Evolutionary conservation across 2,797 vertebrate species (phyloP).

Genomic region (Galaxias olidus): DNA sequence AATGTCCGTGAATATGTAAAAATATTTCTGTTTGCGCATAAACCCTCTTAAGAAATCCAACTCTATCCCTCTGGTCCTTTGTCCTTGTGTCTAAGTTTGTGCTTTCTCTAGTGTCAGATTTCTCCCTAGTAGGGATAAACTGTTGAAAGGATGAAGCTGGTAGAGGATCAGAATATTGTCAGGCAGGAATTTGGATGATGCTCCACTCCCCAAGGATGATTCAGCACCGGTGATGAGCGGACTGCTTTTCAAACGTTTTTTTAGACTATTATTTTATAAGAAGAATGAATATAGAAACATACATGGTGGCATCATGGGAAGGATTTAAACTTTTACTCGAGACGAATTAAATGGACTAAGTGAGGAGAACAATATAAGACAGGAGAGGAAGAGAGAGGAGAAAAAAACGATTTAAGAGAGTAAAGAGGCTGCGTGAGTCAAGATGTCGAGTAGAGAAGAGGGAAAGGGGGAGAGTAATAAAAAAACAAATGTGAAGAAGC

Average conservation of each 20-base stretch:
- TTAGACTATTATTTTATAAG: too few relatives aligned
- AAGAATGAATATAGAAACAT: too few relatives aligned
- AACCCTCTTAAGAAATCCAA: too few relatives aligned
- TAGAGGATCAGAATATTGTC: constrained; percentile 16
- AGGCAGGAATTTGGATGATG: constrained; percentile 1
- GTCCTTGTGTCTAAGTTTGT: constrained; percentile 1
- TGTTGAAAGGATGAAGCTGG: background rate
- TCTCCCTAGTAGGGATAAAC: constrained; percentile 1
- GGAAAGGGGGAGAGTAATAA: background rate
- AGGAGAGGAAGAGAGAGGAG: background rate
- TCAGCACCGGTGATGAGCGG: too few relatives aligned
- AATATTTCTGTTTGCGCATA: background rate
- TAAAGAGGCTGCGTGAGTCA: background rate
- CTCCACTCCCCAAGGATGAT: background rate
- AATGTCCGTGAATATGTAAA: background rate
- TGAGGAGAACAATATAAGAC: too few relatives aligned
- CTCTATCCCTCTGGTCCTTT: background rate
- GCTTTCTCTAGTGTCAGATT: constrained; percentile 1
- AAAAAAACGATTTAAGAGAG: background rate
- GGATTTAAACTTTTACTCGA: too few relatives aligned
- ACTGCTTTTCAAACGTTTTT: too few relatives aligned
- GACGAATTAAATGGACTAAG: too few relatives aligned
- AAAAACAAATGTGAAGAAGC: background rate
- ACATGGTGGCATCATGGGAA: too few relatives aligned
- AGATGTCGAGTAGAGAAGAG: background rate